These are phyloP conservation scores for Cyprinus carpio DNA, from an alignment of 2,113 vertebrate genomes.

Conservation along the genomic window DNA sequence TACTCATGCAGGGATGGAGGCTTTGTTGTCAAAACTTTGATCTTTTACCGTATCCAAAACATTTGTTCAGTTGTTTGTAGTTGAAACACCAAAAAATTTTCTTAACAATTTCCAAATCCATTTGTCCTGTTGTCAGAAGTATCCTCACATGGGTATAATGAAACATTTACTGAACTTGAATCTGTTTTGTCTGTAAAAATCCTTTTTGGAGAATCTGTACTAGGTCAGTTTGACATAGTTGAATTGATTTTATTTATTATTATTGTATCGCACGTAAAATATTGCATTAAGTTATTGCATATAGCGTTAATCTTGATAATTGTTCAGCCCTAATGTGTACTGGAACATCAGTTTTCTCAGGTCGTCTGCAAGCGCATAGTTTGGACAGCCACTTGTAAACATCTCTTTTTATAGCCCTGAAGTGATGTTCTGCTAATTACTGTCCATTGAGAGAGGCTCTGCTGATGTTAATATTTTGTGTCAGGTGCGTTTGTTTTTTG, in stretches of 20 bases:
- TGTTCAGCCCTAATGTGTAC: background rate
- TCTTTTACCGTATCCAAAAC: background rate
- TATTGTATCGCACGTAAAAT: too few relatives aligned
- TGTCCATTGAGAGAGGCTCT: background rate
- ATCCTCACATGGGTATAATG: background rate
- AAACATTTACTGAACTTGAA: background rate
- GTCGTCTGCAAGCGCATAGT: background rate
- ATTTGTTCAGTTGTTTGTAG: background rate
- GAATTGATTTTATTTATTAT: too few relatives aligned
- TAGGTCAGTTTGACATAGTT: too few relatives aligned
- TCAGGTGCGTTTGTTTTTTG: background rate
- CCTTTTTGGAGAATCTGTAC: too few relatives aligned
- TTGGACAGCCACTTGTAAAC: background rate
- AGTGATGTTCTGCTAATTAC: background rate
- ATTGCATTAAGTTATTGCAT: too few relatives aligned
- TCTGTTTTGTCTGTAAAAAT: too few relatives aligned
- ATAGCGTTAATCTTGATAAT: background rate
- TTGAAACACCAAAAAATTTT: background rate
- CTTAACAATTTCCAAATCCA: background rate
- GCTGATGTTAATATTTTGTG: background rate
- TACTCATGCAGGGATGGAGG: background rate
- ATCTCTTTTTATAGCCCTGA: background rate
- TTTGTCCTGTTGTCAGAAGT: background rate
- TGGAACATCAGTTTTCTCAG: background rate
- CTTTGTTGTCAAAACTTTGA: background rate